These are phyloP conservation scores for Trachelus stipa DNA, from an alignment of 2,888 invertebrate genomes.

Conservation along the genomic window DNA sequence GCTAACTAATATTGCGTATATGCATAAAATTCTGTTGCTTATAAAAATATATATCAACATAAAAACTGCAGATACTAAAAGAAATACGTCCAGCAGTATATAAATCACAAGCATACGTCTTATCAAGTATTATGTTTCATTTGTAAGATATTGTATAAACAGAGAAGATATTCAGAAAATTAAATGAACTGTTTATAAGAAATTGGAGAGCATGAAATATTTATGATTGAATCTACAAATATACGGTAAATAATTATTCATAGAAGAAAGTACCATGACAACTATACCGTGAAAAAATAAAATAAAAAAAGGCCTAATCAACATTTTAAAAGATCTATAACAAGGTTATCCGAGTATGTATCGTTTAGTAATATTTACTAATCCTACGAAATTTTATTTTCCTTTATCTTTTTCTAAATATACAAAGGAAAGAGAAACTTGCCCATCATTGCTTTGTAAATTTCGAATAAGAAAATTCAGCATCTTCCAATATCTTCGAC, in stretches of 20 bases:
- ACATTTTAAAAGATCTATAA: not conserved
- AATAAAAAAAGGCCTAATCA: not conserved
- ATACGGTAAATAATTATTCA: not conserved
- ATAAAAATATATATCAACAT: not conserved
- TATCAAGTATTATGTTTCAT: not conserved
- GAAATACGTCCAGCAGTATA: not conserved
- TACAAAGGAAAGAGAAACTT: slow-evolving; percentile 1
- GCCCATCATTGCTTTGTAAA: slow-evolving; percentile 18
- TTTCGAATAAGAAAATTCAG: slow-evolving; percentile 20
- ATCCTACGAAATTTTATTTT: not conserved
- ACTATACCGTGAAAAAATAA: not conserved
- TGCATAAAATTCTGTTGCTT: not conserved
- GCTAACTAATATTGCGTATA: not conserved
- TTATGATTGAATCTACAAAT: not conserved
- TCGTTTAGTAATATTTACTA: not conserved
- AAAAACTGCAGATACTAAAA: not conserved
- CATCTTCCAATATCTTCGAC: slow-evolving; percentile 13
- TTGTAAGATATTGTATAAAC: not conserved
- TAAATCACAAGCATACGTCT: not conserved
- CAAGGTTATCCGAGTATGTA: not conserved
- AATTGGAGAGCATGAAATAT: not conserved
- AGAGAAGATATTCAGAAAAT: not conserved
- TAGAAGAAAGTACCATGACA: not conserved
- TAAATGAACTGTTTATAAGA: not conserved
- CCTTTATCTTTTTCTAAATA: not conserved